Base-by-base conservation (phyloP, 2,888 invertebrate genomes). In the Meandrusa payeni region DNA sequence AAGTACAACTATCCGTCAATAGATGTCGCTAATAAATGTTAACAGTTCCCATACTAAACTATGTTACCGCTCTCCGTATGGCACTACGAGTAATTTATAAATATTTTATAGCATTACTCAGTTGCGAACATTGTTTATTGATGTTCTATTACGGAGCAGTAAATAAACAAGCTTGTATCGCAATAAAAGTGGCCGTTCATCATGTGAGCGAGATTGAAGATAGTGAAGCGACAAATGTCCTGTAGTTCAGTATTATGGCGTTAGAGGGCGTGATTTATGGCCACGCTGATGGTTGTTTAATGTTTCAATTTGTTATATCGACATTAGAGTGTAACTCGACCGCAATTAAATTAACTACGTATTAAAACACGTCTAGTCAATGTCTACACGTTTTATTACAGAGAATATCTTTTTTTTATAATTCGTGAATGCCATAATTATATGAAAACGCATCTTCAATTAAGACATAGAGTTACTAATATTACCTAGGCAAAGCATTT, bases 181-280 rank as follows among this genome's bases (percentile, higher is more conserved):
- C 74, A 72, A 77, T 82, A 77, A 81, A 80, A 77, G 57, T 65
- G 69, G 64, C 57, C 75, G 64, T 82, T 64, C 67, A 75, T 82
- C 81, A 80, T 76, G 58, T 54, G 41, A 59, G 61, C 57, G 71
- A 72, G 76, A 79, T 80, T 71, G 73, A 72, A 61, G 78, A 76
- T 78, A 75, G 69, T 62, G 64, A 61, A 66, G 67, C 64, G 70
- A 67, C 68, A 44, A 67, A 69, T 62, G 62, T 62, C 52, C 55
- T 55, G 61, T 71, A 75, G 77, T 80, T 75, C 72, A 59, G 53
- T 59, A 57, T 61, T 59, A 51, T 50, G 48, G 54, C 68, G 67
- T 55, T 71, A 82, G 82, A 81, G 75, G 82, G 78, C 78, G 77
- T 74, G 76, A 77, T 80, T 77, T 75, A 76, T 64, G 66, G 64